These are phyloP conservation scores for Seriola dumerili DNA, from an alignment of 2,113 vertebrate species.

Conservation along the genomic window DNA sequence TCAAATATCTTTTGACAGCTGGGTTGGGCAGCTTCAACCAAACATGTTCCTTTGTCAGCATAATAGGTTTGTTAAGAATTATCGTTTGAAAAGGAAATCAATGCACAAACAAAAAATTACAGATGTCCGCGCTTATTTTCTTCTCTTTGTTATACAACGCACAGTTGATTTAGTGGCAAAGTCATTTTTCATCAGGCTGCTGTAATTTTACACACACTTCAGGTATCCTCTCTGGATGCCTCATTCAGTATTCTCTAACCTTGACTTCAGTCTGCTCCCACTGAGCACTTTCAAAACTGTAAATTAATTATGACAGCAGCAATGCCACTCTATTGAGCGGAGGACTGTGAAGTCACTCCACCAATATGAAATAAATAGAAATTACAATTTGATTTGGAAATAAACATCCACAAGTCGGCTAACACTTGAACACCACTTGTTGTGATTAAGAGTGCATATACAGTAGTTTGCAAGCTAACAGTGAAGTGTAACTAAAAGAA, in stretches of 20 bases:
- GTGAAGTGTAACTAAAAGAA: no score
- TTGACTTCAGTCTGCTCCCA: neutral
- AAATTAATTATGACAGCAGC: neutral
- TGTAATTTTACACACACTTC: conserved; percentile 14
- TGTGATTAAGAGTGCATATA: no score
- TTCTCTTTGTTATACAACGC: neutral
- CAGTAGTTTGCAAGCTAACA: no score
- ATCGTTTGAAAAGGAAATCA: conserved; percentile 10
- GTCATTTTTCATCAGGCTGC: conserved; percentile 10
- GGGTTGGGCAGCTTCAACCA: neutral
- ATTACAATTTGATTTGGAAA: neutral
- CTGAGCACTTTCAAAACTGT: neutral
- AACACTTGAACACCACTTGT: no score
- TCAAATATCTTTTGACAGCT: conserved; percentile 20
- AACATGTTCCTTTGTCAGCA: neutral
- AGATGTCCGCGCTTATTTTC: neutral
- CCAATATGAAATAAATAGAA: neutral
- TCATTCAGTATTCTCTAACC: conserved; percentile 4
- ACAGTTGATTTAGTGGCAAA: neutral
- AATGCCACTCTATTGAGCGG: no score
- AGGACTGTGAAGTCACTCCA: neutral
- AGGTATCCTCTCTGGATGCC: conserved; percentile 7
- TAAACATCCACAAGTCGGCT: neutral
- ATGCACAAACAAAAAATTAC: neutral
- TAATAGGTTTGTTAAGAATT: conserved; percentile 4